These are phyloP conservation scores for Mycetomoellerius zeteki DNA, from an alignment of 1,140 invertebrate species.

Conservation along the genomic window DNA sequence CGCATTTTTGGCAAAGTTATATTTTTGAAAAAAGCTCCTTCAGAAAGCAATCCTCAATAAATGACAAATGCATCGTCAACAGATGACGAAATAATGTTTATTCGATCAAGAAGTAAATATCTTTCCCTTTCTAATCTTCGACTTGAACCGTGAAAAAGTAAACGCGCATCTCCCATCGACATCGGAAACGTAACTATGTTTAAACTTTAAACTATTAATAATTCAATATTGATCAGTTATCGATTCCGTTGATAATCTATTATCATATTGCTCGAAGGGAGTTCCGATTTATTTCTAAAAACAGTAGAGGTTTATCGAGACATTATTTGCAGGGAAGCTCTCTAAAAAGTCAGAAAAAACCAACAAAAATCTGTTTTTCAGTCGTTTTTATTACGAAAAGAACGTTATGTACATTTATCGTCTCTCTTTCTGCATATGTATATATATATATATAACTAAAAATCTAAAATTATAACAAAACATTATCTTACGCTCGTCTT, in stretches of 20 bases:
- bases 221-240: constrained; percentile 5
- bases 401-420: constrained; percentile 77
- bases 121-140: neutral
- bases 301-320: neutral
- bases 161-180: neutral
- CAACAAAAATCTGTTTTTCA: constrained; percentile 29
- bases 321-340: neutral
- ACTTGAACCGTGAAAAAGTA: neutral
- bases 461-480: constrained; percentile 74
- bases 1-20: neutral
- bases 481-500: constrained; percentile 70
- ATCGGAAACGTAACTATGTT: neutral
- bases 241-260: neutral
- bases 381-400: constrained; percentile 76
- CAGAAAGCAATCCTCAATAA: neutral
- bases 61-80: neutral
- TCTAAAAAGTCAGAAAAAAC: neutral
- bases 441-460: constrained; percentile 64
- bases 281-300: neutral
- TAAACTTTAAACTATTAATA: neutral
- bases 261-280: neutral
- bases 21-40: neutral
- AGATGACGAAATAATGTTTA: neutral
- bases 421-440: constrained; percentile 6
- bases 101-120: neutral